These are phyloP conservation scores for Mastomys natalensis DNA, from an alignment of 2,113 vertebrate species.

Conservation along the genomic window DNA sequence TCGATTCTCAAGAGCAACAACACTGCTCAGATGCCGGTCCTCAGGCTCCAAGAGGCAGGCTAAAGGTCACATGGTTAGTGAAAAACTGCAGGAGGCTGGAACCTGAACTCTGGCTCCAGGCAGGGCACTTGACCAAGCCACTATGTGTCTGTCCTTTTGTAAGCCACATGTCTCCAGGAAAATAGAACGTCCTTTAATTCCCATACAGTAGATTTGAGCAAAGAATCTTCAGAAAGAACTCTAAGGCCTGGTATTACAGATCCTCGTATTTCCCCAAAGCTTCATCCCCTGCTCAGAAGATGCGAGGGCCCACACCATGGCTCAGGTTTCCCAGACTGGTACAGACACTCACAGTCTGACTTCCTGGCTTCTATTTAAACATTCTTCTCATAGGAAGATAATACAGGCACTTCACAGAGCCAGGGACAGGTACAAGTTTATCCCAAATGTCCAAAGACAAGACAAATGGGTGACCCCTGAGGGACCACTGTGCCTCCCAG, in stretches of 20 bases:
- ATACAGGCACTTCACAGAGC: not conserved
- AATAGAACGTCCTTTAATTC: not conserved
- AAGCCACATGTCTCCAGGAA: not conserved
- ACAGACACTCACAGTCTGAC: not conserved
- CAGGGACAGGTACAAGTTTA: conserved; percentile 62
- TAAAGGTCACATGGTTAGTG: not conserved
- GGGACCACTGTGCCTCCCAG: not conserved
- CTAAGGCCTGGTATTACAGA: not conserved
- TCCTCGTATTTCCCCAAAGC: not conserved
- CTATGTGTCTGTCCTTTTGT: not conserved
- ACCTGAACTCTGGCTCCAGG: not conserved
- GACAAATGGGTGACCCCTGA: conserved; percentile 48
- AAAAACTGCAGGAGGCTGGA: not conserved
- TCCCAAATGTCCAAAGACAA: conserved; percentile 53
- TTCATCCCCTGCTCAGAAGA: not conserved
- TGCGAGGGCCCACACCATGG: no score
- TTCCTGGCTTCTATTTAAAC: conserved; percentile 55
- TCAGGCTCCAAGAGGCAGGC: not conserved
- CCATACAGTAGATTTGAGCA: not conserved
- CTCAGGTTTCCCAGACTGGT: not conserved
- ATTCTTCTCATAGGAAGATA: conserved; percentile 58
- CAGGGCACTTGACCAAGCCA: not conserved
- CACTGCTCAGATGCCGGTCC: not conserved
- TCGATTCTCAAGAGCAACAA: not conserved
- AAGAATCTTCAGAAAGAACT: not conserved